Conservation (phyloP, 30 jellyfish, hydroid and myxozoan genomes). For the Cassiopea andromeda region DNA sequence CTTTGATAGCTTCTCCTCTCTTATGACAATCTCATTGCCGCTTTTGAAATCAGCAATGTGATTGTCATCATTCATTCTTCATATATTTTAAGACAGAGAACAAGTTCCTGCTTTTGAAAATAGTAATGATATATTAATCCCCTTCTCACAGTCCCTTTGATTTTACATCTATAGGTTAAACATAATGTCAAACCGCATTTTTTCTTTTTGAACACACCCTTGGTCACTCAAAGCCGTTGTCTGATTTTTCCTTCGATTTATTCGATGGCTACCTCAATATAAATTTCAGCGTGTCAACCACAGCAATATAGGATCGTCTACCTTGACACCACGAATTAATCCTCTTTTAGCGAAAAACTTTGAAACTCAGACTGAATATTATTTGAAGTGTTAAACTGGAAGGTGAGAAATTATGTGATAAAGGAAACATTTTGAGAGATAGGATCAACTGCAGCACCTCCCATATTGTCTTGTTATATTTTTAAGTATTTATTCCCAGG, state of each 20-base stretch:
- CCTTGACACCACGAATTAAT: conserved; percentile 16
- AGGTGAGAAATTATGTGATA: conserved; percentile 42
- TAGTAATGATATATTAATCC: neutral
- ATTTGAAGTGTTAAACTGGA: conserved; percentile 12
- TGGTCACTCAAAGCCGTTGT: conserved; percentile 3
- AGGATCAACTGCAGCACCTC: conserved; percentile 45
- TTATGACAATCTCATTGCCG: too few relatives aligned
- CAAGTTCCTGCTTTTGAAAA: neutral
- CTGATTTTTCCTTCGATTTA: neutral
- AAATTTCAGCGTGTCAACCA: conserved; percentile 56
- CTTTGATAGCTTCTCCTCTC: too few relatives aligned
- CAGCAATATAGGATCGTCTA: conserved; percentile 46
- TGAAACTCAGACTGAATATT: neutral
- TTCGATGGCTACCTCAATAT: neutral
- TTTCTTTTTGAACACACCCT: conserved; percentile 64
- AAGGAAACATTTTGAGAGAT: conserved; percentile 25
- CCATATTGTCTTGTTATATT: conserved; percentile 34
- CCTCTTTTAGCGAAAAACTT: neutral
- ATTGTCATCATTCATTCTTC: neutral
- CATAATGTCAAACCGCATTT: conserved; percentile 55
- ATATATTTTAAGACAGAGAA: neutral
- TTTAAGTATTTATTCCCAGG: neutral
- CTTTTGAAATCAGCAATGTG: neutral
- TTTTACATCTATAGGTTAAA: conserved; percentile 16
- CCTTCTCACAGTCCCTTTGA: conserved; percentile 27